phyloP scores from a whole-genome alignment of 2,888 invertebrate species.

The Caradrina kadenii region DNA sequence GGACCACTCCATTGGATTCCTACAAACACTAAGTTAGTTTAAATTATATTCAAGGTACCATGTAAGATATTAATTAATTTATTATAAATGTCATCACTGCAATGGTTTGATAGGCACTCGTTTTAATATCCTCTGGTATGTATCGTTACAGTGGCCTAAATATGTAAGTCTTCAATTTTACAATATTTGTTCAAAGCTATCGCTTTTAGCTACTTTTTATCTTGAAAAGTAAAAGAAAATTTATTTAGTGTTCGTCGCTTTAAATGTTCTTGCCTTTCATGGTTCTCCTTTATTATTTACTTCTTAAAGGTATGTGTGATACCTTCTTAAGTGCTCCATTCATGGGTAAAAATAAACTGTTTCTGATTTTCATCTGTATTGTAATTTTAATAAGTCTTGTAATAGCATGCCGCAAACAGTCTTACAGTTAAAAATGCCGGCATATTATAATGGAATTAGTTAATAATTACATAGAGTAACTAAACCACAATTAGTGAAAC shows the following conservation, averaged over 20 bases:
- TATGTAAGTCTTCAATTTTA: slow-evolving; percentile 37
- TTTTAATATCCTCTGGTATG: slow-evolving; percentile 45
- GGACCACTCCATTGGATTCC: slow-evolving; percentile 19
- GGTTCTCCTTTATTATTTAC: background rate
- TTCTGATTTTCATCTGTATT: background rate
- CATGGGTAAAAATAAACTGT: background rate
- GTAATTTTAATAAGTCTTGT: slow-evolving; percentile 3
- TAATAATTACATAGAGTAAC: no score
- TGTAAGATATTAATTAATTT: slow-evolving; percentile 39
- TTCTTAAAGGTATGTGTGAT: background rate
- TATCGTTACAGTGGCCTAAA: slow-evolving; percentile 53
- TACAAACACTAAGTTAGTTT: slow-evolving; percentile 12
- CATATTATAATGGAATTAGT: no score
- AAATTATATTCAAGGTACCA: slow-evolving; percentile 1
- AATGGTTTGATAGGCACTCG: slow-evolving; percentile 47
- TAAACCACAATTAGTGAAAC: no score
- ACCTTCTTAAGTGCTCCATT: background rate
- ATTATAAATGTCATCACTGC: slow-evolving; percentile 38
- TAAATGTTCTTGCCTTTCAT: slow-evolving; percentile 34
- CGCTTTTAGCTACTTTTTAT: slow-evolving; percentile 49
- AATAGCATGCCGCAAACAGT: slow-evolving; percentile 12
- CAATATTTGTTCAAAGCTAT: slow-evolving; percentile 22
- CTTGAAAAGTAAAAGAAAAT: background rate
- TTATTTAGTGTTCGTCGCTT: slow-evolving; percentile 23
- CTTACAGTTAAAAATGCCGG: background rate